phyloP scores from a whole-genome alignment of 2,113 vertebrate species.

The Cynopterus brachyotis region DNA sequence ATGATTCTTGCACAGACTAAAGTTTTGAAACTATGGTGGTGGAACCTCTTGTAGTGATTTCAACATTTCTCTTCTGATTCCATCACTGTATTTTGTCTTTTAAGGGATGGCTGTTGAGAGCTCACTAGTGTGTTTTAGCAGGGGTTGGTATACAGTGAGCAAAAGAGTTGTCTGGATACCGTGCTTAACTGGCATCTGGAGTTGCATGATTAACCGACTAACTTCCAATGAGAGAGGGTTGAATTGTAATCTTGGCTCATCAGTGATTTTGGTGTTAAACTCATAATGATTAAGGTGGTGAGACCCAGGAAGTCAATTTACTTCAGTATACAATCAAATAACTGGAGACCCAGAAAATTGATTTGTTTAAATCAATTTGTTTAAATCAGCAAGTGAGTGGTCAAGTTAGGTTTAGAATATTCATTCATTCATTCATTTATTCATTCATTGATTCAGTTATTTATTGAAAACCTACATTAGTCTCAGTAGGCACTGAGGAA shows the following conservation, averaged over 20 bases:
- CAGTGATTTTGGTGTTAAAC: neutral
- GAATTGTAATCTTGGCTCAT: neutral
- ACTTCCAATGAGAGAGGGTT: neutral
- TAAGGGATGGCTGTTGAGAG: neutral
- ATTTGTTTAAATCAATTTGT: neutral
- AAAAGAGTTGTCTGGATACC: neutral
- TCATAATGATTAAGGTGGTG: neutral
- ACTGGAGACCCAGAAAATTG: neutral
- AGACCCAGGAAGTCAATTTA: neutral
- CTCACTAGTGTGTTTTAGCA: slow-evolving; percentile 9
- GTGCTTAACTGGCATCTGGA: neutral
- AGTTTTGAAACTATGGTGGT: neutral
- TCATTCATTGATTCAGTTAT: neutral
- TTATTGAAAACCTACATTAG: neutral
- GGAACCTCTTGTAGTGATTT: neutral
- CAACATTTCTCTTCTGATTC: neutral
- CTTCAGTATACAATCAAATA: neutral
- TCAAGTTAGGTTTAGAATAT: neutral
- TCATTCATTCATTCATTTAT: neutral
- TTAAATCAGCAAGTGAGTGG: neutral
- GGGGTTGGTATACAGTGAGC: neutral
- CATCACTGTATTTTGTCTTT: neutral
- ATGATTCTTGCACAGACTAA: neutral
- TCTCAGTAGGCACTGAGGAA: neutral
- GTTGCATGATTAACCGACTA: neutral